Evolutionary conservation across 92 coral and sea anemone species (phyloP).

Genomic region (Palythoa caribaeorum): DNA sequence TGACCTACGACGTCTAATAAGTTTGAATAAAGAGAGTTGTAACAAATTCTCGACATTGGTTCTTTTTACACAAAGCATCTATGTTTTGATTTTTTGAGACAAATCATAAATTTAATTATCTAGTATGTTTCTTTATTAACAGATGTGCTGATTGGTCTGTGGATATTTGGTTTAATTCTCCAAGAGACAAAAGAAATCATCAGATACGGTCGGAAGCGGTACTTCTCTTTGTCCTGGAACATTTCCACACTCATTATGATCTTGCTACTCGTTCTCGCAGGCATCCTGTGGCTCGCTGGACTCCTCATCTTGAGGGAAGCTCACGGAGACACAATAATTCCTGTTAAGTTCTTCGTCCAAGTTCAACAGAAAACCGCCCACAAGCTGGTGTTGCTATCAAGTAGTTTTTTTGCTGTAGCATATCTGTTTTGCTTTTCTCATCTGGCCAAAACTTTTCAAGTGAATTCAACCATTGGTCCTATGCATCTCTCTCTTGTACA

Average conservation of each 20-base stretch:
- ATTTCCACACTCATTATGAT: conserved; percentile 81
- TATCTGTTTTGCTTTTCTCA: conserved; percentile 79
- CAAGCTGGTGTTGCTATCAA: conserved; percentile 26
- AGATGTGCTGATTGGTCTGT: conserved; percentile 75
- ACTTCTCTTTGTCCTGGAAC: conserved; percentile 90
- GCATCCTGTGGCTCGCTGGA: conserved; percentile 76
- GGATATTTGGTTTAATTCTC: conserved; percentile 74
- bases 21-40: too few species aligned
- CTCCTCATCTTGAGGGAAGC: conserved; percentile 45
- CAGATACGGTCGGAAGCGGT: conserved; percentile 76
- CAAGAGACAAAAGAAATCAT: conserved; percentile 75
- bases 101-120: not conserved
- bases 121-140: not conserved
- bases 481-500: conserved; percentile 81
- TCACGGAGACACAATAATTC: conserved; percentile 39
- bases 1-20: too few species aligned
- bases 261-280: conserved; percentile 70
- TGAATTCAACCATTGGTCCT: conserved; percentile 81
- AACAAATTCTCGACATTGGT: not conserved
- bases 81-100: not conserved
- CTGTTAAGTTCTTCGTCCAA: conserved; percentile 54
- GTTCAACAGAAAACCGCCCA: conserved; percentile 33
- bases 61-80: not conserved
- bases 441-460: conserved; percentile 77
- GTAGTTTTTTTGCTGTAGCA: conserved; percentile 79